Evolutionary conservation across 2,113 vertebrate genomes (phyloP).

Genomic region (Callaeas wilsoni): DNA sequence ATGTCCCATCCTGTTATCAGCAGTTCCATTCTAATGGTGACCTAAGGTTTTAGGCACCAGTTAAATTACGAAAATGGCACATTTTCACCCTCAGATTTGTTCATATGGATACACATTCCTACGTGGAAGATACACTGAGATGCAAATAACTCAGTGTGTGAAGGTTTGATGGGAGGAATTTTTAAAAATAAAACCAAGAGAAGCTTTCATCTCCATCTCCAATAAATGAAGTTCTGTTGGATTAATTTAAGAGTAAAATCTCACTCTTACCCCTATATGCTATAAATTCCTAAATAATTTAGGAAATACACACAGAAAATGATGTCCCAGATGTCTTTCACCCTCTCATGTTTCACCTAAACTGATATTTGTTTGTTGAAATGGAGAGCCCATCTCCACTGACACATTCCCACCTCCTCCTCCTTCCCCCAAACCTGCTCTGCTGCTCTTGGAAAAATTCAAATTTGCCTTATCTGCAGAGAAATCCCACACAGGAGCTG

Average conservation of each 20-base stretch:
- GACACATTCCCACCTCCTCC: not conserved
- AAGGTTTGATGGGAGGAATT: not conserved
- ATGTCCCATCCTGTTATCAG: not conserved
- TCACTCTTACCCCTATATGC: not conserved
- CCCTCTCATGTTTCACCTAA: not conserved
- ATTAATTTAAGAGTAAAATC: not conserved
- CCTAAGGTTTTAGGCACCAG: not conserved
- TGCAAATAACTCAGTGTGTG: not conserved
- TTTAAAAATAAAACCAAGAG: not conserved
- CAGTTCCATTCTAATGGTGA: not conserved
- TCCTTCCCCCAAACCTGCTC: not conserved
- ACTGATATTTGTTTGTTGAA: not conserved
- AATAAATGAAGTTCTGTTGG: not conserved
- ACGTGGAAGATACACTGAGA: accelerated
- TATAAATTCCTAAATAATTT: not conserved
- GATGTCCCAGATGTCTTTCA: not conserved
- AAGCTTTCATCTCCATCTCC: not conserved
- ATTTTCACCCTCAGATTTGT: not conserved
- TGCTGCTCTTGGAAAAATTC: not conserved
- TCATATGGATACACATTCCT: not conserved
- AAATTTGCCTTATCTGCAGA: not conserved
- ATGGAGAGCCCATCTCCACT: not conserved
- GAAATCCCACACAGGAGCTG: not conserved
- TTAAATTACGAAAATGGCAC: not conserved
- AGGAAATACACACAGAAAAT: not conserved